These are phyloP conservation scores for Xanthia icteritia DNA, from an alignment of 2,888 invertebrate genomes.

Conservation along the genomic window DNA sequence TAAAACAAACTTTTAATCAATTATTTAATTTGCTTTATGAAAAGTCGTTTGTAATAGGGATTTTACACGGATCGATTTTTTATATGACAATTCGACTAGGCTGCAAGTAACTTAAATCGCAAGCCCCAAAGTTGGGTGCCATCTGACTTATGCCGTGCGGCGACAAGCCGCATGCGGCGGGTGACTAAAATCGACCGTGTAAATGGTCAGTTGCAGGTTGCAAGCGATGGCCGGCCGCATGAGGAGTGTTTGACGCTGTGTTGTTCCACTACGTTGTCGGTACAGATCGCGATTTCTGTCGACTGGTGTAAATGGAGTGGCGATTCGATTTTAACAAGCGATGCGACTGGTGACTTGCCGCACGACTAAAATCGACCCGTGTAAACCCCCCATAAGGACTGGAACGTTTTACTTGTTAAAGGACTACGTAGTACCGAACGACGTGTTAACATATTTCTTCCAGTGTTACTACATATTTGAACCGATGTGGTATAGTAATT, in stretches of 20 bases:
- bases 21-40: constrained; percentile 47
- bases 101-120: too few species aligned
- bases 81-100: too few species aligned
- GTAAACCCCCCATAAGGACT: neutral
- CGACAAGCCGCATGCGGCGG: constrained; percentile 4
- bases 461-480: neutral
- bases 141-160: too few species aligned
- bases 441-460: constrained; percentile 12
- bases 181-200: constrained; percentile 64
- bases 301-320: too few species aligned
- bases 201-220: constrained; percentile 55
- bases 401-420: neutral
- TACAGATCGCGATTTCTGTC: too few species aligned
- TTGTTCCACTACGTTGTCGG: too few species aligned
- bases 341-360: neutral
- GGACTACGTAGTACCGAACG: neutral
- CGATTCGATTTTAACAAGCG: too few species aligned
- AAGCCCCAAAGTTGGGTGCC: too few species aligned
- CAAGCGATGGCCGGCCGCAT: constrained; percentile 22
- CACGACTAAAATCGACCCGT: constrained; percentile 19
- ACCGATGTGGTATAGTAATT: constrained; percentile 22
- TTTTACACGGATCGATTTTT: neutral
- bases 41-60: constrained; percentile 10
- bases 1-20: constrained; percentile 45
- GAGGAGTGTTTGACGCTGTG: neutral